Evolutionary conservation across 2,797 vertebrate species (phyloP).

Genomic region (Chelmon rostratus): DNA sequence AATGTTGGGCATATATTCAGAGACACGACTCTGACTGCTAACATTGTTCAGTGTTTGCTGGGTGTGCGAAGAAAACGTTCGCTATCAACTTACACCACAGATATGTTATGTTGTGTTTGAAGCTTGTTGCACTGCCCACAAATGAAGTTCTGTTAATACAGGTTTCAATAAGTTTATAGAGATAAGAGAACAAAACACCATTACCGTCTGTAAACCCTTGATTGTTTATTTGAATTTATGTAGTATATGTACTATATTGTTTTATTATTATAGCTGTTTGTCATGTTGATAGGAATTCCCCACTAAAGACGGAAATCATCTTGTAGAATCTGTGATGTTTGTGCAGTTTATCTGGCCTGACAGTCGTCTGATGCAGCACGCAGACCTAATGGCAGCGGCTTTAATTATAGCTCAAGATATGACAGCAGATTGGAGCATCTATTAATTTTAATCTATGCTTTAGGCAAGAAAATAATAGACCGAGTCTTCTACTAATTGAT

Average conservation of each 20-base stretch:
- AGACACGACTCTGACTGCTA: not conserved
- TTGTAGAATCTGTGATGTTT: not conserved
- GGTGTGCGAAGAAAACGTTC: not conserved
- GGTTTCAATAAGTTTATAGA: not conserved
- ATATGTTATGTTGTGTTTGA: not conserved
- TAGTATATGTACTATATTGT: too few relatives aligned
- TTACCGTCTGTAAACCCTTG: not conserved
- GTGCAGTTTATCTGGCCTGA: conserved; percentile 1
- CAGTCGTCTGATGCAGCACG: conserved; percentile 7
- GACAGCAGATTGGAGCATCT: not conserved
- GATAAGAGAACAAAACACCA: not conserved
- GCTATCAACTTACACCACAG: too few relatives aligned
- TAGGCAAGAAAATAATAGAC: not conserved
- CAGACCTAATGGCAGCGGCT: conserved; percentile 1
- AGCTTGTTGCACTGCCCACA: not conserved
- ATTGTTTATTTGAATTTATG: not conserved
- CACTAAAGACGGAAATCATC: not conserved
- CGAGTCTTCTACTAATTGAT: conserved; percentile 3
- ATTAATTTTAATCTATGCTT: conserved; percentile 19
- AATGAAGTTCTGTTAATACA: not conserved
- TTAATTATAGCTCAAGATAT: conserved; percentile 25
- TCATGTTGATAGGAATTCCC: not conserved
- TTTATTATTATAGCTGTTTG: not conserved
- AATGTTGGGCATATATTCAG: not conserved
- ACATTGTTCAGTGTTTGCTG: not conserved